Base-by-base conservation (phyloP, 1,140 invertebrate species). In the Drosophila fuyamai region DNA sequence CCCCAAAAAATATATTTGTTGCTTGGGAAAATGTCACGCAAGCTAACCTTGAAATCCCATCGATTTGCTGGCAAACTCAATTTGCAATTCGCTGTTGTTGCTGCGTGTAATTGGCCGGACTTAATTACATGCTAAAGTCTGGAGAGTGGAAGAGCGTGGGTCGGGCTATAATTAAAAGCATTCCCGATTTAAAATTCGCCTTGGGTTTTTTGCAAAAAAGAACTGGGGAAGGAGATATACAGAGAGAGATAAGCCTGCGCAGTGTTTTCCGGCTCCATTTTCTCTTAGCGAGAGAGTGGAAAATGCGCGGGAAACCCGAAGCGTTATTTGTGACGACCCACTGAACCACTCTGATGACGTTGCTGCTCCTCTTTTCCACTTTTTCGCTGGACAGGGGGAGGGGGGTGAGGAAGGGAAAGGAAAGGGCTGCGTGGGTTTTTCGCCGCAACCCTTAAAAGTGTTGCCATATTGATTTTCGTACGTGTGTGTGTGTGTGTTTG, bases 361-460 rank as follows among this genome's bases (percentile, higher is more conserved):
- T 70, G 44, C 38, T 67, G 57, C 62, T 44, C 53, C 59, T 44
- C 50, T 46, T 59, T 59, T 36, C 27, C 41, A 23, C 13, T 35
- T 46, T 57, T 57, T 51, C 41, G 14, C 4, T 10, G 47, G 13
- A 1, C 29, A 32, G 8, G 29, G 29, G 29, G 29, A 23, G 23
- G 23, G 23, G 23, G 23, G 23, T 23, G 23, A 23, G 23, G 29
- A 32, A 32, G 8, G 10, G 29, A 9, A 10, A 27, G 36, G 50
- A 23, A 35, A 48, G 65, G 61, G 53, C 73, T 84, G 65, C 53
- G 79, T 63, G 66, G 44, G 61, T 61, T 82, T 86, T 83, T 89
- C 84, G 84, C 84, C 80, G 84, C 84, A 89, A 89, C 84, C 84
- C 84, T 89, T 89, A 83, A 89, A 88, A 89, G 80, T 84, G 84